These are phyloP conservation scores for Bos indicus DNA, from an alignment of 2,113 vertebrate species.

Conservation along the genomic window DNA sequence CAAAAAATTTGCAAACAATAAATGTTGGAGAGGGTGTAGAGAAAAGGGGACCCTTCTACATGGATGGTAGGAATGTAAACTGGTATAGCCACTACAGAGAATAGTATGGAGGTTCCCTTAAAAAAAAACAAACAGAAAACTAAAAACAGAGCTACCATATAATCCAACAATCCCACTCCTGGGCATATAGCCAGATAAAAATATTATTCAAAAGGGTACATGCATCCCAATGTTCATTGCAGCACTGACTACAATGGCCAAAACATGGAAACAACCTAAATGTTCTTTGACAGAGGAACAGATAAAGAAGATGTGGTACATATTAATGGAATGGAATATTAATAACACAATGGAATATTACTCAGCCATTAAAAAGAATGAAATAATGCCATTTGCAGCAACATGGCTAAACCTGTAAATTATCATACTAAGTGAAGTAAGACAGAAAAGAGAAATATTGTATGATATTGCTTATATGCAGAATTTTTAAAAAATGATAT, in stretches of 20 bases:
- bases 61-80: no score
- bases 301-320: neutral
- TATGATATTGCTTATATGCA: neutral
- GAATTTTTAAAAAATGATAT: neutral
- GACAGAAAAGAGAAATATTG: neutral
- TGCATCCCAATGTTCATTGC: neutral
- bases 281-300: neutral
- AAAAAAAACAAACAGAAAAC: neutral
- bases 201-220: neutral
- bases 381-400: neutral
- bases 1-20: neutral
- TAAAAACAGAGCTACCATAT: neutral
- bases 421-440: neutral
- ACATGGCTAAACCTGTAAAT: neutral
- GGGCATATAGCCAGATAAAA: neutral
- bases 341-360: neutral
- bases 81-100: neutral
- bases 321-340: neutral
- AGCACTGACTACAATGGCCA: neutral
- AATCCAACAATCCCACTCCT: neutral
- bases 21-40: neutral
- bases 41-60: no score
- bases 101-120: neutral
- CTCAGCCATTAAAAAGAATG: neutral
- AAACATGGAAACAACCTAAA: neutral